These are phyloP conservation scores for Sphecodes monilicornis DNA, from an alignment of 2,888 invertebrate species.

Conservation along the genomic window DNA sequence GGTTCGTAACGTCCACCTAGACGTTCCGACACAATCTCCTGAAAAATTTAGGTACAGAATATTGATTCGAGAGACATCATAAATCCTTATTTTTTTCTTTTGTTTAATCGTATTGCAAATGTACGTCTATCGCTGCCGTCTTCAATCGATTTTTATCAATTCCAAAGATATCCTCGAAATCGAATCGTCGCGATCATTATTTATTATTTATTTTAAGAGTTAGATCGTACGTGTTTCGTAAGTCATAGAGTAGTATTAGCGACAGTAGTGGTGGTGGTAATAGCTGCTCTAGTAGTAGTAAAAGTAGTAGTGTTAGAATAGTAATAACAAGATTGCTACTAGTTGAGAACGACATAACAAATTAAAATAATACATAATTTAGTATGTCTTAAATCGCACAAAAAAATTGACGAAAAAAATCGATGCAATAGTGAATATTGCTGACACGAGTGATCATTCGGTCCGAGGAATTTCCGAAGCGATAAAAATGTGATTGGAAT, in stretches of 20 bases:
- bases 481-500: not conserved
- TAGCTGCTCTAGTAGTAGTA: not conserved
- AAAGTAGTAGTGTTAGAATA: not conserved
- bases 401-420: not conserved
- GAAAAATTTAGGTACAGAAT: constrained; percentile 41
- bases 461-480: not conserved
- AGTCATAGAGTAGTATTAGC: not conserved
- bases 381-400: not conserved
- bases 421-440: not conserved
- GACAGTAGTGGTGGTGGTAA: not conserved
- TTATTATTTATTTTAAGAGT: constrained; percentile 4
- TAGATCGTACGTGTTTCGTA: not conserved
- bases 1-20: constrained; percentile 9
- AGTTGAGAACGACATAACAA: not conserved
- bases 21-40: constrained; percentile 36
- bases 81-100: constrained; percentile 22
- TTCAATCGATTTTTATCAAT: not conserved
- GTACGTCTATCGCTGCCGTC: not conserved
- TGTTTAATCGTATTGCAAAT: not conserved
- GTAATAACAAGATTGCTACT: not conserved
- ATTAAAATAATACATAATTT: not conserved
- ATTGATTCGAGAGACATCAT: constrained; percentile 39
- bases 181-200: not conserved
- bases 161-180: not conserved
- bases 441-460: not conserved